Base-by-base conservation (phyloP, 2,888 invertebrate species). In the Euplexia lucipara region DNA sequence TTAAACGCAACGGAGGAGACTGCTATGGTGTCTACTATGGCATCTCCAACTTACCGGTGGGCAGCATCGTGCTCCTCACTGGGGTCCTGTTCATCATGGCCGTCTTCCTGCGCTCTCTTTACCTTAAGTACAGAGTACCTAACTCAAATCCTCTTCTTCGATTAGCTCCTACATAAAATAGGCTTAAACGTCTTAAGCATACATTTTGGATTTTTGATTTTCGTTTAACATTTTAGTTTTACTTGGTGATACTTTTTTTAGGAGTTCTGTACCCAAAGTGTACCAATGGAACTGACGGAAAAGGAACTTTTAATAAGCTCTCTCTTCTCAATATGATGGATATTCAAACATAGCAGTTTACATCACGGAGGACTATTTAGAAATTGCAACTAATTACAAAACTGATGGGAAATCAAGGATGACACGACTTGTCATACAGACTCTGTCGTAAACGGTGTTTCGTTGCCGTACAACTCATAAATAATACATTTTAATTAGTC, bases 401-500 rank as follows among this genome's bases (percentile, higher is more conserved):
- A 60, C 30, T 2, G 47, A 56, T 37, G 10, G 16, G 20, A 22
- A 54, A 34, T 37, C 35, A 45, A 22, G 26, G 48, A 64, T 60
- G 57, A n/a, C 47, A 32, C 41, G 51, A 12, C 42, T 45, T 41
- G 37, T 56, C 71, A 60, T 34, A 41, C 48, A 58, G n/a, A 22
- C 18, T 35, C 48, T 64, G 60, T 61, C 16, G 52, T 53, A 48
- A 37, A 45, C 51, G 26, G 22, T 39, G 41, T 61, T 65, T 52
- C 54, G 54, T 61, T 39, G 57, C 9, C 4, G 26, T 41, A 45
- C 61, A 30, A 16, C 49, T 59, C 66, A 72, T 77, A 77, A 72
- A 75, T 75, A 77, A 75, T 66, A 61, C 56, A 66, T 72, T 71
- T 72, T 75, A 75, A 77, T 75, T 77, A 75, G 58, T 58, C 8